Evolutionary conservation across 2,797 vertebrate species (phyloP).

Genomic region (Oreochromis mossambicus): DNA sequence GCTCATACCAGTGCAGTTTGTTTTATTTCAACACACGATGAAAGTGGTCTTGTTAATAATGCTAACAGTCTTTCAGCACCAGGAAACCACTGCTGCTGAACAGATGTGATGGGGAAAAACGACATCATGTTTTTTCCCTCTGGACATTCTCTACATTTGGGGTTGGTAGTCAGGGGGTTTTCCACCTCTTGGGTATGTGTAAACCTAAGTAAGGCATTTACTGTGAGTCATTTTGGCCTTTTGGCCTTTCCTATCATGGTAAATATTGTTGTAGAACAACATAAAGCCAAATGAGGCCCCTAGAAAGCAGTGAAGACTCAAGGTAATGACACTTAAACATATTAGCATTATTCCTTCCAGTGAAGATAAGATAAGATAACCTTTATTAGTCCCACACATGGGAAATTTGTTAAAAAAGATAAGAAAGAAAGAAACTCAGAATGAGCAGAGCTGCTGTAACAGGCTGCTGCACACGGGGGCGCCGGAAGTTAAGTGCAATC

Average conservation of each 20-base stretch:
- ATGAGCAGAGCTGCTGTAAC: no score
- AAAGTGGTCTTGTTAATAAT: neutral
- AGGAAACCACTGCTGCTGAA: neutral
- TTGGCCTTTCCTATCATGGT: neutral
- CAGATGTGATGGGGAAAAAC: neutral
- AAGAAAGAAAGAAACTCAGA: no score
- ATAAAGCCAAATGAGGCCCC: neutral
- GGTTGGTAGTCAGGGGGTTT: constrained; percentile 26
- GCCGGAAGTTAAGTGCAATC: neutral
- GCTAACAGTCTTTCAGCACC: neutral
- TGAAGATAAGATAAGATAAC: neutral
- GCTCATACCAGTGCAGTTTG: neutral
- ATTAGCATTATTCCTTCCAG: neutral
- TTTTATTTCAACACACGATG: neutral
- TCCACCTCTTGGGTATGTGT: constrained; percentile 15
- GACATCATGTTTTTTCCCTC: neutral
- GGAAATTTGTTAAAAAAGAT: no score
- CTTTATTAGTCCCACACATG: no score
- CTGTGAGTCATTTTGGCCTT: constrained; percentile 13
- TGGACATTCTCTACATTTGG: neutral
- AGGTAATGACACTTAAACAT: neutral
- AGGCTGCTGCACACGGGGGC: no score
- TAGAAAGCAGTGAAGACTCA: neutral
- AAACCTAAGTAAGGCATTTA: neutral
- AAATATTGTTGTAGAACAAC: neutral